Conservation (phyloP, 2,888 invertebrate genomes). For the Baronia brevicornis region DNA sequence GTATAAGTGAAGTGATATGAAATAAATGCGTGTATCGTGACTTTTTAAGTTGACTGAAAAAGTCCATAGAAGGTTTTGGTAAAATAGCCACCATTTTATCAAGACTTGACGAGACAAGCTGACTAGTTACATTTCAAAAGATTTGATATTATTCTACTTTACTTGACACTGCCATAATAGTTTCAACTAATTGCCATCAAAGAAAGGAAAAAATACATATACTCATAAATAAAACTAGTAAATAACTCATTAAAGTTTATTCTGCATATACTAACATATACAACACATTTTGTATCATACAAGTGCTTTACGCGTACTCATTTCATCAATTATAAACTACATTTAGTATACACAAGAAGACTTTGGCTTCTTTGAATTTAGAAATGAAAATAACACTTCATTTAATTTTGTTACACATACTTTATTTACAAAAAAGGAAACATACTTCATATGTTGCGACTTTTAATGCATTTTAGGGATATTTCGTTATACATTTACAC, state of each 20-base stretch:
- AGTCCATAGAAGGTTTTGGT: too few relatives aligned
- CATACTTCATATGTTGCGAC: constrained; percentile 12
- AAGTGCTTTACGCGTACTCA: constrained; percentile 42
- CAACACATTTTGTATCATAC: constrained; percentile 36
- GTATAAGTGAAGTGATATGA: too few relatives aligned
- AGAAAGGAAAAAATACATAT: not conserved
- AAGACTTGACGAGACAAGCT: too few relatives aligned
- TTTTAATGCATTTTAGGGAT: constrained; percentile 7
- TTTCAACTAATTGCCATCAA: too few relatives aligned
- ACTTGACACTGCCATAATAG: too few relatives aligned
- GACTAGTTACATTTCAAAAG: too few relatives aligned
- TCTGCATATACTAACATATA: constrained; percentile 36
- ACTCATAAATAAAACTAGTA: constrained; percentile 24
- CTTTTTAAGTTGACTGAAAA: too few relatives aligned
- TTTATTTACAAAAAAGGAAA: constrained; percentile 18
- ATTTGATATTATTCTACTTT: too few relatives aligned
- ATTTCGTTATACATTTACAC: too few relatives aligned
- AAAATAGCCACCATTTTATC: too few relatives aligned
- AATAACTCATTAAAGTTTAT: constrained; percentile 35
- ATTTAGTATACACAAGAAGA: constrained; percentile 57
- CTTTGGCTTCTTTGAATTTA: constrained; percentile 63
- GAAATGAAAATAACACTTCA: constrained; percentile 37
- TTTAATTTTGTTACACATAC: constrained; percentile 24
- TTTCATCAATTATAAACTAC: constrained; percentile 44
- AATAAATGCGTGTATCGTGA: too few relatives aligned